Percentiles rank a stretch among this genome's conserved stretches.
These are phyloP conservation scores for Scaptomyza hsui DNA, from an alignment of 1,140 invertebrate species.

Conservation along the genomic window DNA sequence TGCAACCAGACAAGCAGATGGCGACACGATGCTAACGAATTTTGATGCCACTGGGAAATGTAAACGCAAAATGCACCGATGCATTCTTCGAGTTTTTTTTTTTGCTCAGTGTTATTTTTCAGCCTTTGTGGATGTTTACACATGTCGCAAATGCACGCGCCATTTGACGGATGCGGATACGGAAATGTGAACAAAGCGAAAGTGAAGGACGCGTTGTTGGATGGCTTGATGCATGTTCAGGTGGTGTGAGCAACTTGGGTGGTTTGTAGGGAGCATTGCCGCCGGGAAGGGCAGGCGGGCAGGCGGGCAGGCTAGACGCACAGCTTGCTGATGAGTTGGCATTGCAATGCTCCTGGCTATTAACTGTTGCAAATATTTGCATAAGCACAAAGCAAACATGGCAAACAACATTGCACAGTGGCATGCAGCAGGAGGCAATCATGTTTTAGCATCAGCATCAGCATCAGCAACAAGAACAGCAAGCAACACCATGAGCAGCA, in stretches of 20 bases:
- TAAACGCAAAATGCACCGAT: conserved; percentile 50
- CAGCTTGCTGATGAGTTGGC: conserved; percentile 55
- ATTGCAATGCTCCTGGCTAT: conserved; percentile 70
- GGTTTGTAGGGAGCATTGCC: conserved; percentile 21
- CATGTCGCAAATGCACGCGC: conserved; percentile 51
- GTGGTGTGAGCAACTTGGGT: background rate
- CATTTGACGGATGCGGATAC: conserved; percentile 53
- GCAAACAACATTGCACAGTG: conserved; percentile 48
- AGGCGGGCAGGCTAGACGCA: conserved; percentile 48
- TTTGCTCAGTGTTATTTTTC: conserved; percentile 30
- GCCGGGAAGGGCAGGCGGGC: conserved; percentile 44
- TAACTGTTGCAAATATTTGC: conserved; percentile 77
- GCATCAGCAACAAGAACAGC: background rate
- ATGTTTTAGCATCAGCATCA: conserved; percentile 34
- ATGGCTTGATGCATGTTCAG: background rate
- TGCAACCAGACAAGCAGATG: conserved; percentile 27
- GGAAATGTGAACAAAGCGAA: conserved; percentile 80
- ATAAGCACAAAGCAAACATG: conserved; percentile 62
- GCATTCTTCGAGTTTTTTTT: conserved; percentile 34
- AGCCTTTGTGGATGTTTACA: conserved; percentile 30
- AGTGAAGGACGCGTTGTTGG: conserved; percentile 68
- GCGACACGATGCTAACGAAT: conserved; percentile 24
- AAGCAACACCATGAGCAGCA: background rate
- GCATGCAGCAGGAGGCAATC: conserved; percentile 27
- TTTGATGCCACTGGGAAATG: conserved; percentile 67